Evolutionary conservation across 1,140 invertebrate genomes (phyloP).

Genomic region (Colletes gigas): DNA sequence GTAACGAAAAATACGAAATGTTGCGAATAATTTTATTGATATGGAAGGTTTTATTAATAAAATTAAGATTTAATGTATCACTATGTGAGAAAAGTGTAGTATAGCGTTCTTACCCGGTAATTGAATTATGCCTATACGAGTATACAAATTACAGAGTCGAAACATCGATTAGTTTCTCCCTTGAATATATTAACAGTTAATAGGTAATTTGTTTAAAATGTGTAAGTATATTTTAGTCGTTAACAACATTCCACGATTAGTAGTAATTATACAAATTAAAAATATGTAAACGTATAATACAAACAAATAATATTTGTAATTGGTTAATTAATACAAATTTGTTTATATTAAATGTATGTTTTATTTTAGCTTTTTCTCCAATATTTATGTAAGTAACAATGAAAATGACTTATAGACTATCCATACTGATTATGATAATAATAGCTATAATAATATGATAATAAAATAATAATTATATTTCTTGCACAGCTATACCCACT

Average conservation of each 20-base stretch:
- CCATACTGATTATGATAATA: conserved; percentile 75
- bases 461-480: conserved; percentile 79
- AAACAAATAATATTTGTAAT: conserved; percentile 19
- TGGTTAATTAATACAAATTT: conserved; percentile 40
- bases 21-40: neutral
- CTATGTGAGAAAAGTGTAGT: conserved; percentile 6
- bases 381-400: conserved; percentile 82
- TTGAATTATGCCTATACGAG: conserved; percentile 4
- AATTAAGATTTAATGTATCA: conserved; percentile 9
- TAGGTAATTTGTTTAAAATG: conserved; percentile 4
- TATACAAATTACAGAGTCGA: conserved; percentile 17
- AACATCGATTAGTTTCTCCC: conserved; percentile 11
- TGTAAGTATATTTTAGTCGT: conserved; percentile 2
- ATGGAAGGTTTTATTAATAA: conserved; percentile 5
- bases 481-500: conserved; percentile 77
- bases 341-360: conserved; percentile 79
- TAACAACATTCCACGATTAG: conserved; percentile 4
- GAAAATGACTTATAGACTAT: conserved; percentile 79
- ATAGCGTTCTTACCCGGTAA: neutral
- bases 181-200: neutral
- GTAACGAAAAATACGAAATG: neutral
- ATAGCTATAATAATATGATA: conserved; percentile 76
- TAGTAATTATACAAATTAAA: conserved; percentile 24
- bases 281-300: conserved; percentile 2
- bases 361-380: conserved; percentile 78